Evolutionary conservation across 2,113 vertebrate species (phyloP).

Genomic region (Stictonetta naevosa): DNA sequence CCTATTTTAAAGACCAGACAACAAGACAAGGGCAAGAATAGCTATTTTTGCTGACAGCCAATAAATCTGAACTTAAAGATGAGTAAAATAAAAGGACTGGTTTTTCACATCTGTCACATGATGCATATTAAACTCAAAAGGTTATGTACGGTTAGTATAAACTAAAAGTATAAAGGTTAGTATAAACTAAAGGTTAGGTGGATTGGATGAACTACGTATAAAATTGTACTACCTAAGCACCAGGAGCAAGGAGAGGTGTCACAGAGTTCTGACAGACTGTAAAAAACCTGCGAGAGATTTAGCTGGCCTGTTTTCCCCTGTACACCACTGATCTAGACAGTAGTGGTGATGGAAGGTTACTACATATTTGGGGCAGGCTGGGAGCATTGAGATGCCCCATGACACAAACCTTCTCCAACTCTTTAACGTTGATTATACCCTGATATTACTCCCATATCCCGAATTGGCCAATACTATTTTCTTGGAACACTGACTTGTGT

Average conservation of each 20-base stretch:
- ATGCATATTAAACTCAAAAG: background rate
- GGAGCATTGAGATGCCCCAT: background rate
- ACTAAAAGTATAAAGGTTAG: no score
- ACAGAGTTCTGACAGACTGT: background rate
- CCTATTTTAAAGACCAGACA: background rate
- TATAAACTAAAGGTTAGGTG: background rate
- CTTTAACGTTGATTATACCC: background rate
- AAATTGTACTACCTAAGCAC: background rate
- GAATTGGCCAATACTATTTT: background rate
- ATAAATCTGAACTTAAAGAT: background rate
- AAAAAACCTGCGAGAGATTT: background rate
- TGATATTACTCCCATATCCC: background rate
- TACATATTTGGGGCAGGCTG: background rate
- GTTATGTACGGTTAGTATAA: background rate
- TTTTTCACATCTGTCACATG: background rate
- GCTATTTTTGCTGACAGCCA: background rate
- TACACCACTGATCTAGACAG: background rate
- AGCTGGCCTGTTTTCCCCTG: background rate
- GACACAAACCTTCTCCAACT: background rate
- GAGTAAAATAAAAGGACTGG: background rate
- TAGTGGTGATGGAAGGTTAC: background rate
- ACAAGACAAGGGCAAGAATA: background rate
- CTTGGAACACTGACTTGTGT: background rate
- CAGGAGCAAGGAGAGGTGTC: background rate
- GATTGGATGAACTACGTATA: background rate